These are phyloP conservation scores for Dipodomys ordii DNA, from an alignment of 2,113 vertebrate genomes.

Conservation along the genomic window DNA sequence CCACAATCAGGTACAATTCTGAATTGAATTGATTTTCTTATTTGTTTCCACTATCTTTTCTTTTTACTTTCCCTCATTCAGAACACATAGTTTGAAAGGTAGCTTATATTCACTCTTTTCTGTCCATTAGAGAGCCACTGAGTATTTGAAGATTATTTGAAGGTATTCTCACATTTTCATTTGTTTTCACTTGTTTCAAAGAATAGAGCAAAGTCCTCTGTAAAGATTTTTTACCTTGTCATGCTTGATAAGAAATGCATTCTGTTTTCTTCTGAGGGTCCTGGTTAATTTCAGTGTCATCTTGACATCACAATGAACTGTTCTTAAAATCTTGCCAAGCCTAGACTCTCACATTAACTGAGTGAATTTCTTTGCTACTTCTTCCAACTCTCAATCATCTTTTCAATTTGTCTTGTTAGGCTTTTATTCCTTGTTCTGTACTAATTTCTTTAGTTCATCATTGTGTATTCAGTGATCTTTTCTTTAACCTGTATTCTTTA, in stretches of 20 bases:
- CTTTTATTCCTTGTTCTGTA: background rate
- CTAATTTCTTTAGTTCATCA: background rate
- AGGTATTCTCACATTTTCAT: background rate
- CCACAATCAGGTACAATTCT: conserved; percentile 88
- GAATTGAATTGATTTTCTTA: conserved; percentile 2
- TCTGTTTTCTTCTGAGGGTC: background rate
- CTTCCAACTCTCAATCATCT: background rate
- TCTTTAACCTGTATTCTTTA: background rate
- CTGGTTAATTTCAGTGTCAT: background rate
- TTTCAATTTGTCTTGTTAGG: background rate
- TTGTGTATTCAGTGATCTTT: background rate
- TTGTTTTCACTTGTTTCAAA: conserved; percentile 16
- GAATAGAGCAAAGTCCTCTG: background rate
- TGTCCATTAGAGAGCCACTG: background rate
- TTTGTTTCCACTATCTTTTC: background rate
- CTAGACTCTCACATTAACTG: background rate
- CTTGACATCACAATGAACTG: background rate
- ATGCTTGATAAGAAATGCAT: background rate
- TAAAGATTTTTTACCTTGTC: background rate
- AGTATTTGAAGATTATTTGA: conserved; percentile 8
- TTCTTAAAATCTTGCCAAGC: background rate
- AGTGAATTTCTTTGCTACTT: background rate
- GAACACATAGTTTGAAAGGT: background rate
- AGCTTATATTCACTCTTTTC: conserved; percentile 11
- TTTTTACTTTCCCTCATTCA: background rate